Evolutionary conservation across 2,113 vertebrate species (phyloP), one percentile per base, ranked within the genome.

Genomic region (Odontophorus gujanensis): DNA sequence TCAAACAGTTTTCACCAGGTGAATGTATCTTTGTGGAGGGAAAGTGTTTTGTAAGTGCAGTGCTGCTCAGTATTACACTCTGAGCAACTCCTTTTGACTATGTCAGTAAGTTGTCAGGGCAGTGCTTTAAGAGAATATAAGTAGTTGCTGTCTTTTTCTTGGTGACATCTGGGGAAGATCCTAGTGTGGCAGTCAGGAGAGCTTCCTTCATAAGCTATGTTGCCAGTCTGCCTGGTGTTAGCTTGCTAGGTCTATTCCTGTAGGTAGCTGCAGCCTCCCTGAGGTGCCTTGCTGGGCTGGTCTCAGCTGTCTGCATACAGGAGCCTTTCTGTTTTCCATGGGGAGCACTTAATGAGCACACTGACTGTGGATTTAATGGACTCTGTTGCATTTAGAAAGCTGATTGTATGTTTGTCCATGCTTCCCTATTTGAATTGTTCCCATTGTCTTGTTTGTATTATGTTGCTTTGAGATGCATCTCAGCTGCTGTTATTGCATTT

Each of bases 41-140:
- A 66, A 48, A n/a, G 26, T 40, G 20, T 72, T 85, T 14, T 34
- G 55, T 72, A 68, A 57, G 26, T 2, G 4, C 40, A 58, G 0
- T 50, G 4, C 7, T 62, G 24, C 30, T 67, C 32, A 75, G 2
- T 40, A 9, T 81, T 32, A 45, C 58, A 20, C 45, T 59, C 3
- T 7, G 30, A 65, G 6, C 47, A 20, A 7, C 53, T 24, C 51
- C 20, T 72, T 21, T 43, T 84, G 58, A 10, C 0, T 0, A 38
- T 66, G 20, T 61, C 26, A 5, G 2, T 15, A 36, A 73, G 68
- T 40, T 90, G 45, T 59, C 40, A 58, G 55, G 38, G n/a, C 9
- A 12, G 34, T 79, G 51, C 66, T 87, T 89, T 71, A 80, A 50
- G 55, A 15, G 61, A 53, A 11, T 26, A 26, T 25, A 28, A 71